Percentiles rank a stretch among this genome's conserved stretches.
These are phyloP conservation scores for Cotesia congregata DNA, from an alignment of 2,888 invertebrate species.

Conservation along the genomic window DNA sequence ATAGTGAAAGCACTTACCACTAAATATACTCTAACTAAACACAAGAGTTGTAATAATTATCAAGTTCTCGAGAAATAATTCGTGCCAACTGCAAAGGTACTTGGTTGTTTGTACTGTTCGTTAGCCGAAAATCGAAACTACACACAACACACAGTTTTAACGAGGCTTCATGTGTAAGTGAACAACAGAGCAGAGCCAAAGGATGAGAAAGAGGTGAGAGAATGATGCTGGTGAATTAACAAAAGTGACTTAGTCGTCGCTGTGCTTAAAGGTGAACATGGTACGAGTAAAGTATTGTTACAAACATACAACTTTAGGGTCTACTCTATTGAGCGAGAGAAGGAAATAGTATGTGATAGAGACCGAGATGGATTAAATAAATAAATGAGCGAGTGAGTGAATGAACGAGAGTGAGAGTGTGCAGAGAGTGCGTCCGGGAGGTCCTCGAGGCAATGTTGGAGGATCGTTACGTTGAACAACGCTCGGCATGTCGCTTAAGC, in stretches of 20 bases:
- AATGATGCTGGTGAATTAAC: conserved; percentile 8
- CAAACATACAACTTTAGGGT: conserved; percentile 30
- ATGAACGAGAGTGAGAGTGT: conserved; percentile 27
- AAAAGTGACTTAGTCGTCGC: conserved; percentile 20
- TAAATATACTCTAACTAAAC: background rate
- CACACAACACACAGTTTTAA: conserved; percentile 23
- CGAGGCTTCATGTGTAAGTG: conserved; percentile 19
- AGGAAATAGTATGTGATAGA: conserved; percentile 21
- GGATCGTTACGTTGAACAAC: conserved; percentile 38
- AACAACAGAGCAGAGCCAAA: background rate
- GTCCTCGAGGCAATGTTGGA: conserved; percentile 32
- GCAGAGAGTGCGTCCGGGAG: conserved; percentile 34
- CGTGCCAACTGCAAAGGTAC: conserved; percentile 16
- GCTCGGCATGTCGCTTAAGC: conserved; percentile 40
- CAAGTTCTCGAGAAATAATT: conserved; percentile 25
- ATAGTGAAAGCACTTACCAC: background rate
- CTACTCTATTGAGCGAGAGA: conserved; percentile 28
- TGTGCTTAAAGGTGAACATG: conserved; percentile 37
- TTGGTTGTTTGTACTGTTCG: conserved; percentile 24
- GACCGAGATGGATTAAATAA: conserved; percentile 23
- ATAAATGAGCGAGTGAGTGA: conserved; percentile 10
- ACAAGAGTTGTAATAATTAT: conserved; percentile 11
- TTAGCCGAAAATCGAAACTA: conserved; percentile 34
- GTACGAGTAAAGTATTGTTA: conserved; percentile 39
- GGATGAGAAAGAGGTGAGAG: conserved; percentile 5